Evolutionary conservation across 1,140 invertebrate genomes (phyloP).

Genomic region (Augochlora pura): DNA sequence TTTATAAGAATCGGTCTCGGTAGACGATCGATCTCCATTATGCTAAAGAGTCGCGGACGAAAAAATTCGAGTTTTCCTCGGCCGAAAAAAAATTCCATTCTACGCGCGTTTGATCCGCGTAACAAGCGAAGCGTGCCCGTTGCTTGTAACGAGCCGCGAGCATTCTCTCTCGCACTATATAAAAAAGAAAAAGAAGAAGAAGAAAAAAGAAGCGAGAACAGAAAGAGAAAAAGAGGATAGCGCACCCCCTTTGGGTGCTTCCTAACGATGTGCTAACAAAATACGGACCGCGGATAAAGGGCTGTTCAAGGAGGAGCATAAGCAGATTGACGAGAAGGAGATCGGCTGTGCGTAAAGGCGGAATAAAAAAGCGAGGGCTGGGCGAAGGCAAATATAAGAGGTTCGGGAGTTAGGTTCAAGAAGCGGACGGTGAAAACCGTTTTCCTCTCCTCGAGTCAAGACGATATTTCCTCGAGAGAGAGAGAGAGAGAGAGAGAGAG

Average conservation of each 20-base stretch:
- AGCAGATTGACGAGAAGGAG: slow-evolving; percentile 73
- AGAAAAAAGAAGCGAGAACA: slow-evolving; percentile 54
- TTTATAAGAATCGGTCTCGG: too few species aligned
- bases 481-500: too few species aligned
- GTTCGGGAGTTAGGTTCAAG: slow-evolving; percentile 49
- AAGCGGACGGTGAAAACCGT: slow-evolving; percentile 60
- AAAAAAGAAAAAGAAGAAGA: slow-evolving; percentile 33
- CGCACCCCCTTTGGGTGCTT: slow-evolving; percentile 67
- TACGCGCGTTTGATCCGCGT: slow-evolving; percentile 74
- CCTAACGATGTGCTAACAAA: slow-evolving; percentile 80
- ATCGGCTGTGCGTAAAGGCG: slow-evolving; percentile 22
- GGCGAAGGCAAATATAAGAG: slow-evolving; percentile 42
- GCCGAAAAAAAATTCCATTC: slow-evolving; percentile 73
- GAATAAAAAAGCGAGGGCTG: slow-evolving; percentile 44
- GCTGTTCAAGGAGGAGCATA: slow-evolving; percentile 65
- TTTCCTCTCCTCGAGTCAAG: slow-evolving; percentile 12
- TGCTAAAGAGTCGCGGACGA: neutral
- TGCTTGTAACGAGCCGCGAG: slow-evolving; percentile 44
- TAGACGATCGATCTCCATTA: neutral
- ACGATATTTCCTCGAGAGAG: slow-evolving; percentile 36
- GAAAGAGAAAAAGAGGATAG: slow-evolving; percentile 61
- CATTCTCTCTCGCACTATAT: slow-evolving; percentile 39
- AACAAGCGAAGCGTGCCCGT: slow-evolving; percentile 69
- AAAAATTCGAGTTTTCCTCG: slow-evolving; percentile 13
- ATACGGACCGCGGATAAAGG: slow-evolving; percentile 74